These are phyloP conservation scores for Gorsachius goisagi DNA, from an alignment of 2,113 vertebrate genomes.

Conservation along the genomic window DNA sequence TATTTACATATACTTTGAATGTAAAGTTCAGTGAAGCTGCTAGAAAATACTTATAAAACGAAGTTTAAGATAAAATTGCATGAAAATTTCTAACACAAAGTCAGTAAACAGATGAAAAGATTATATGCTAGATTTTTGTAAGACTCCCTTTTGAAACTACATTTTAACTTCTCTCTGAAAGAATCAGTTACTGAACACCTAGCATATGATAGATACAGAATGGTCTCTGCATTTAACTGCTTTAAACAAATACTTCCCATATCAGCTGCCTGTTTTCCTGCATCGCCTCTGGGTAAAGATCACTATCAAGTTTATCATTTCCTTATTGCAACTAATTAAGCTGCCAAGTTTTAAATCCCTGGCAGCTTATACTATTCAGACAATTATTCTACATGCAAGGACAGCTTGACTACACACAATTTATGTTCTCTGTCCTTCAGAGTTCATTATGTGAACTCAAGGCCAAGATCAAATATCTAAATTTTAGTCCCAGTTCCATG, in stretches of 20 bases:
- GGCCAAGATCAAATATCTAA: not conserved
- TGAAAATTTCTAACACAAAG: not conserved
- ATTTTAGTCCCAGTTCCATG: not conserved
- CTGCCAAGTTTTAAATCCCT: conserved; percentile 16
- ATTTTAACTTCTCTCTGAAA: not conserved
- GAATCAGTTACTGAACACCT: not conserved
- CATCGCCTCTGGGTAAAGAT: not conserved
- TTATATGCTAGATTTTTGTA: not conserved
- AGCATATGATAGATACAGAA: not conserved
- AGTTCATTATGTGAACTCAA: not conserved
- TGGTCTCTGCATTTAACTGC: not conserved
- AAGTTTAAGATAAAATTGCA: not conserved
- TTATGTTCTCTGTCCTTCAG: not conserved
- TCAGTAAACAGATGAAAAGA: not conserved
- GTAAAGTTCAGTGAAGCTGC: not conserved
- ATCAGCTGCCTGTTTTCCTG: not conserved
- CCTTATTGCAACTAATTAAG: conserved; percentile 27
- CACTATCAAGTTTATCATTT: conserved; percentile 1
- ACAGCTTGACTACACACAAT: not conserved
- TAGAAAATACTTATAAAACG: not conserved
- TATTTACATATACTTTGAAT: not conserved
- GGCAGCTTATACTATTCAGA: not conserved
- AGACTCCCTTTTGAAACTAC: not conserved
- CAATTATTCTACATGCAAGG: not conserved
- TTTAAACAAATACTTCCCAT: not conserved